phyloP scores from a whole-genome alignment of 2,888 invertebrate species.

The Chloroclystis v-ata region DNA sequence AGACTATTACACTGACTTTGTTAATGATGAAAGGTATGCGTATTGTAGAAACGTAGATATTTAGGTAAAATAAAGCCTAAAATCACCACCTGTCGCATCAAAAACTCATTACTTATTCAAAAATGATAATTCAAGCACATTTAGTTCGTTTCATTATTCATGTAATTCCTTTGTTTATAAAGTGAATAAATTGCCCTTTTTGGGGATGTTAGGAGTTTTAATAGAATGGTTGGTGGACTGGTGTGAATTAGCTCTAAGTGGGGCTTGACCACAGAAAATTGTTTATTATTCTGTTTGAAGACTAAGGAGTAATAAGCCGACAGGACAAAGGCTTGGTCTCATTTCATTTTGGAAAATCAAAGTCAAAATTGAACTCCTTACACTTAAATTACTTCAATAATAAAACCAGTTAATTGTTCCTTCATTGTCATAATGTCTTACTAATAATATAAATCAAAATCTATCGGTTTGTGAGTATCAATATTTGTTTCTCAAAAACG shows the following conservation, averaged over 20 bases:
- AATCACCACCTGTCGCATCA: conserved; percentile 1
- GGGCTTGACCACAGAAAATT: conserved; percentile 4
- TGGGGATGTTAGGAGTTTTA: conserved; percentile 17
- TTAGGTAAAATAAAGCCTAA: neutral
- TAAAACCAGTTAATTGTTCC: too few species aligned
- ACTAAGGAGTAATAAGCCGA: neutral
- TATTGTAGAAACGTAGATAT: too few species aligned
- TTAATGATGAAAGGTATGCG: too few species aligned
- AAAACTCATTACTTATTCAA: conserved; percentile 27
- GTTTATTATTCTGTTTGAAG: neutral
- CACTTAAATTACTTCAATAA: too few species aligned
- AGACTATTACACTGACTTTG: too few species aligned
- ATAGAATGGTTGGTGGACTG: conserved; percentile 18
- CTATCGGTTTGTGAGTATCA: too few species aligned
- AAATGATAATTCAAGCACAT: conserved; percentile 34
- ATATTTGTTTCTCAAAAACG: too few species aligned
- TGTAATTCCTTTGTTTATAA: conserved; percentile 30
- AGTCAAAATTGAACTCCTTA: neutral
- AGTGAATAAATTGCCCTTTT: conserved; percentile 31
- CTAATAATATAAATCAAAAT: too few species aligned
- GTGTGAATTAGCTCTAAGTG: conserved; percentile 11
- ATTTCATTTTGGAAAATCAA: too few species aligned
- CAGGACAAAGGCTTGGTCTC: neutral
- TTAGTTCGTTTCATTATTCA: conserved; percentile 39
- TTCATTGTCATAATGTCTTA: too few species aligned